phyloP scores from a whole-genome alignment of 2,888 invertebrate genomes.

The Onthophagus sagittarius region DNA sequence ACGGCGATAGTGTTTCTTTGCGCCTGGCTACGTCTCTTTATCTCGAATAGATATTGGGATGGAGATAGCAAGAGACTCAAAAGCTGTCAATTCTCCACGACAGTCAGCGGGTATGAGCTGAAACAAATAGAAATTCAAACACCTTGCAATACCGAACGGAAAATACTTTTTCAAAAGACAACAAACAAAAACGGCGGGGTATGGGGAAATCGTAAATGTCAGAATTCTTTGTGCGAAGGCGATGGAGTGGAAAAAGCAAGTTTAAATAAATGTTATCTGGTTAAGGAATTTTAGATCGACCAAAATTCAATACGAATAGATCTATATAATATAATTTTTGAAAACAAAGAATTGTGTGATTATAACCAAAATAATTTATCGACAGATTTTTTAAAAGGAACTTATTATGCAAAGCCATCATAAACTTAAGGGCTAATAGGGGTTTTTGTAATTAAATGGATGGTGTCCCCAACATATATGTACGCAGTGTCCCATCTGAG shows the following conservation, averaged over 20 bases:
- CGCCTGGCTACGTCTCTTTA: background rate
- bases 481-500: no score
- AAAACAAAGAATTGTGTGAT: no score
- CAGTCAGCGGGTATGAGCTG: slow-evolving; percentile 7
- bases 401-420: no score
- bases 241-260: background rate
- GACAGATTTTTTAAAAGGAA: no score
- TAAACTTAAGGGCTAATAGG: no score
- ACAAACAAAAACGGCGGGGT: background rate
- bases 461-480: no score
- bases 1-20: background rate
- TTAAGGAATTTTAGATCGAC: no score
- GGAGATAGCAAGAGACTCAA: background rate
- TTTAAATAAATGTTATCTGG: background rate
- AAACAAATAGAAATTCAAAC: slow-evolving; percentile 9
- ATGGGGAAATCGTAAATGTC: slow-evolving; percentile 3
- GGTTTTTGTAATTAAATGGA: no score
- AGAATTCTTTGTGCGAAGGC: background rate
- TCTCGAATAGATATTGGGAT: slow-evolving; percentile 2
- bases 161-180: background rate
- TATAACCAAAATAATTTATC: no score
- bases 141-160: slow-evolving; percentile 1
- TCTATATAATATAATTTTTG: no score
- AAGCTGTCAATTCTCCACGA: slow-evolving; percentile 3
- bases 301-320: no score